Evolutionary conservation across 2,113 vertebrate genomes (phyloP).

Genomic region (Petroica traversi): DNA sequence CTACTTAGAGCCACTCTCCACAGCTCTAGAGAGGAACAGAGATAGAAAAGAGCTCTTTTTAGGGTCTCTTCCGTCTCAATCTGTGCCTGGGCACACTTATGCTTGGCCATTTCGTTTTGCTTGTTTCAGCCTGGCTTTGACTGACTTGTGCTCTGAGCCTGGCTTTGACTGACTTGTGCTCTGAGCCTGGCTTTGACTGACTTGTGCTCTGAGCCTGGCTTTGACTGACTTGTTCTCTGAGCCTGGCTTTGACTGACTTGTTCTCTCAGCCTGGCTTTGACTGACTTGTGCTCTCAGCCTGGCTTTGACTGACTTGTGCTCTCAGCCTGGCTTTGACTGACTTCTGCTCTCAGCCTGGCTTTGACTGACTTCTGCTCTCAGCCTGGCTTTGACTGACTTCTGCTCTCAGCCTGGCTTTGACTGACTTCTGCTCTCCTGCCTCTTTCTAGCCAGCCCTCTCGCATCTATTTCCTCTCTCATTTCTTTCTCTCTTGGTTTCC

Average conservation of each 20-base stretch:
- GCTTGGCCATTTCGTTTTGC: not conserved
- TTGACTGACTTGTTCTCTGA: too few relatives aligned
- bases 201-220: too few relatives aligned
- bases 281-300: too few relatives aligned
- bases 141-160: too few relatives aligned
- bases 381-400: not conserved
- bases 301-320: not conserved
- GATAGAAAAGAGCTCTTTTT: not conserved
- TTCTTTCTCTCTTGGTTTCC: not conserved
- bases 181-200: not conserved
- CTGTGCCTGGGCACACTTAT: not conserved
- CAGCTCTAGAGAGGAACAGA: accelerated
- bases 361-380: too few relatives aligned
- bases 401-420: not conserved
- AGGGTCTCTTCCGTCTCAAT: not conserved
- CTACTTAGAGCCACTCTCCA: not conserved
- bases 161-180: not conserved
- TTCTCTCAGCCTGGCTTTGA: not conserved
- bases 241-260: not conserved
- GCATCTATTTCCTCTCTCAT: not conserved
- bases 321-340: not conserved
- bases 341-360: not conserved
- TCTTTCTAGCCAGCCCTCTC: not conserved
- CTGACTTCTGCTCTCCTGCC: not conserved
- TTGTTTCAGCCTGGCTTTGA: not conserved